Evolutionary conservation across 1,140 invertebrate genomes (phyloP).

Genomic region (Drosophila rufa): DNA sequence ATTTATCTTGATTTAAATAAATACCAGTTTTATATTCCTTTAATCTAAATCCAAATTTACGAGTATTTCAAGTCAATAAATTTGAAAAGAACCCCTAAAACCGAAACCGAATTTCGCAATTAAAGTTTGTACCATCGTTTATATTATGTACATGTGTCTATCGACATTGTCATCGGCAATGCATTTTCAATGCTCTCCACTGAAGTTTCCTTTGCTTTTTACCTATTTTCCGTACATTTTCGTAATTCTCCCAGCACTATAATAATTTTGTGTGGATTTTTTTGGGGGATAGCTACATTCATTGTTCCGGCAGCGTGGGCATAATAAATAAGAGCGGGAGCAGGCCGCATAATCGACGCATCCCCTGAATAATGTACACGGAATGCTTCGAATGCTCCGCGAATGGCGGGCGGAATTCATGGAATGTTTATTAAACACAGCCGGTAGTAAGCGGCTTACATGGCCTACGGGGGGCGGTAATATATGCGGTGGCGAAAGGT

Average conservation of each 20-base stretch:
- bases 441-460: constrained; percentile 58
- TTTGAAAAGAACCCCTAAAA: neutral
- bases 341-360: constrained; percentile 40
- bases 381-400: constrained; percentile 14
- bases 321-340: constrained; percentile 38
- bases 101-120: constrained; percentile 11
- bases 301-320: constrained; percentile 33
- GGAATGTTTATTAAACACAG: constrained; percentile 57
- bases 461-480: constrained; percentile 7
- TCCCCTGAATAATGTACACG: constrained; percentile 31
- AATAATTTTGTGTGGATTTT: constrained; percentile 3
- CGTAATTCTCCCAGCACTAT: constrained; percentile 7
- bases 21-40: too few relatives aligned
- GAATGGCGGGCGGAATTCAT: constrained; percentile 23
- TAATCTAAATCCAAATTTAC: neutral
- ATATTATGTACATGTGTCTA: neutral
- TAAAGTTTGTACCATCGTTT: constrained; percentile 27
- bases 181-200: constrained; percentile 9
- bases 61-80: constrained; percentile 16
- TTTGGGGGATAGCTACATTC: constrained; percentile 18
- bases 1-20: neutral
- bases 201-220: neutral
- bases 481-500: neutral
- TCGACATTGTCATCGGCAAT: constrained; percentile 5
- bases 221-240: neutral